Base-by-base conservation (phyloP, 2,797 vertebrate species). In the Sibirionetta formosa region DNA sequence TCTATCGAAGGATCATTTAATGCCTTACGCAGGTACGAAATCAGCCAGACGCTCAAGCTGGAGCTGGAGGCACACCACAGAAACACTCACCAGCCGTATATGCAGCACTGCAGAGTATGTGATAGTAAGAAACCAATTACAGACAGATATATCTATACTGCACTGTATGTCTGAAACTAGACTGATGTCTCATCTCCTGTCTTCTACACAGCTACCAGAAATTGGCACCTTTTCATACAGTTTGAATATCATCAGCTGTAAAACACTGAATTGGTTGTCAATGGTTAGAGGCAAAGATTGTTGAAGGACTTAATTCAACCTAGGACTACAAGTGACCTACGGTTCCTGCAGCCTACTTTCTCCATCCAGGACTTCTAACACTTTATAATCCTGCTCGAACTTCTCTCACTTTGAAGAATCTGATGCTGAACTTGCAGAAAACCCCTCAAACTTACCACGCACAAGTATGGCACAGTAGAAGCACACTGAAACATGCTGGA, bases 101-200 rank as follows among this genome's bases (percentile, higher is more conserved):
- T 0, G 0, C 42, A 87, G 60, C 0, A 44, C 20, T 86, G 54
- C 58, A n/a, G 56, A 66, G 18, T 2, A 58, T 1, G 17, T 76
- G 50, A 58, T 1, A 38, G 13, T 46, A 82, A 84, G 65, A 91
- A 78, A 79, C 7, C 29, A 71, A 0, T 61, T 86, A 57, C 3
- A 76, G 73, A 31, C 17, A 72, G 14, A 63, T 31, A 53, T 7
- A 29, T 66, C 83, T 90, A 10, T 48, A 64, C 50, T 57, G 33
- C 7, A 31, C 24, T 46, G 4, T 29, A 78, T 17, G 44, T 12
- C 38, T 54, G 9, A 11, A 76, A 81, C 31, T 69, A 29, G 20
- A 83, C 9, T 9, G 7, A 33, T 20, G 17, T 31, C 35, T 66
- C 48, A 60, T 53, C 40, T 27, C 36, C 7, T 3, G 7, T 81